Conservation (phyloP, 2,888 invertebrate species). For the Corbicula japonica region DNA sequence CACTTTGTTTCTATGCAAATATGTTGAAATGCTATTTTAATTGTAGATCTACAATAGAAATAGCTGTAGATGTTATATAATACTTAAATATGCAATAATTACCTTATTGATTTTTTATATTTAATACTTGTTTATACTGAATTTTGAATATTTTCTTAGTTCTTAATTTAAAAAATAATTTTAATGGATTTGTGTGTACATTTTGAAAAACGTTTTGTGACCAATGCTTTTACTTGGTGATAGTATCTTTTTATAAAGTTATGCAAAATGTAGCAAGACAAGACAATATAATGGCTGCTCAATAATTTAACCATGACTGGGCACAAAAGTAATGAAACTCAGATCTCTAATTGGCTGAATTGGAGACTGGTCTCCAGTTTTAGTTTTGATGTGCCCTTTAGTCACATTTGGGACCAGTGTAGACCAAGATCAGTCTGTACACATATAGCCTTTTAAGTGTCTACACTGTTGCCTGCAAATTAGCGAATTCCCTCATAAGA, state of each 20-base stretch:
- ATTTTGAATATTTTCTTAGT: constrained; percentile 4
- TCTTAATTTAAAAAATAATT: background rate
- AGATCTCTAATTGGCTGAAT: too few relatives aligned
- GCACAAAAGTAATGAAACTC: too few relatives aligned
- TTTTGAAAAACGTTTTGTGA: background rate
- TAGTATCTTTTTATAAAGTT: background rate
- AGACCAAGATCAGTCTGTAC: too few relatives aligned
- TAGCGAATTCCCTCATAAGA: too few relatives aligned
- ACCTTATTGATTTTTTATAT: constrained; percentile 2
- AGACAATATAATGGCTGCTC: too few relatives aligned
- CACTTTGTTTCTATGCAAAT: constrained; percentile 70
- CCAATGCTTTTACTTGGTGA: background rate
- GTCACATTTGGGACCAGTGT: too few relatives aligned
- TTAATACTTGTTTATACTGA: constrained; percentile 16
- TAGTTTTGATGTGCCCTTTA: too few relatives aligned
- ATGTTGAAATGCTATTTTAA: constrained; percentile 44
- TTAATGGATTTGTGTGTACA: background rate
- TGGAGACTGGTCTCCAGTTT: too few relatives aligned
- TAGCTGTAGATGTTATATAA: constrained; percentile 18
- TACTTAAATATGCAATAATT: constrained; percentile 26
- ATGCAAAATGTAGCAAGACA: too few relatives aligned
- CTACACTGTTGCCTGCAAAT: too few relatives aligned
- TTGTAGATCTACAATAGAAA: constrained; percentile 40
- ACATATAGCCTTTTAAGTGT: too few relatives aligned
- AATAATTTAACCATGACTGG: too few relatives aligned